Base-by-base conservation (phyloP, 2,797 vertebrate species). In the Lagodon rhomboides region DNA sequence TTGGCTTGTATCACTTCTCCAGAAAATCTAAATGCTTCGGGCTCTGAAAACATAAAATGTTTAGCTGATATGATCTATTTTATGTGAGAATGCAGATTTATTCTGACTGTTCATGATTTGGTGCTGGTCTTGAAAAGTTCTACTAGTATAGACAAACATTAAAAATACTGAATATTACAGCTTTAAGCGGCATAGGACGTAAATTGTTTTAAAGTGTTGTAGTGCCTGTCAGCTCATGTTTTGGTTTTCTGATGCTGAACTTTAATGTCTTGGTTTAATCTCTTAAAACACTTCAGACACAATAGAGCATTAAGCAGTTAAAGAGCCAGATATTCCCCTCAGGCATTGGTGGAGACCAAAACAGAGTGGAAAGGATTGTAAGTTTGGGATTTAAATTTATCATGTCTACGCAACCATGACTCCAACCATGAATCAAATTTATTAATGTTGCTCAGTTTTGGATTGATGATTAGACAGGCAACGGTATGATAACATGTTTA, bases 61-160 rank as follows among this genome's bases (percentile, higher is more conserved):
- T 34, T 51, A 49, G 17, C 12, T 73, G 15, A 69, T 30, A 30
- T 27, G 11, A 47, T 50, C 38, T 34, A 64, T 73, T 69, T 69
- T 5, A 58, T 74, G 30, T 17, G 38, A 46, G 12, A 46, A 23
- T 56, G 18, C 4, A 41, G n/a, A 60, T 27, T 73, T 12, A 53
- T 22, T 50, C 18, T 51, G 51, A 63, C 18, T 22, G 16, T 12
- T 41, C 0, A 23, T 34, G 27, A 43, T 17, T 67, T 58, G 27
- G 13, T 20, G 27, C 38, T 60, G 13, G 53, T 65, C 34, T n/a
- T 38, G 12, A 55, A 50, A 13, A 20, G 9, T 67, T 27, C 2
- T 18, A 27, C 2, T 20, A 59, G 17, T 8, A 22, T 10, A 49
- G n/a, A 43, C 20, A 12, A 18, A 27, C 2, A 34, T 12, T 38